Conservation (phyloP, 1,140 invertebrate genomes). For the Dufourea novaeangliae region DNA sequence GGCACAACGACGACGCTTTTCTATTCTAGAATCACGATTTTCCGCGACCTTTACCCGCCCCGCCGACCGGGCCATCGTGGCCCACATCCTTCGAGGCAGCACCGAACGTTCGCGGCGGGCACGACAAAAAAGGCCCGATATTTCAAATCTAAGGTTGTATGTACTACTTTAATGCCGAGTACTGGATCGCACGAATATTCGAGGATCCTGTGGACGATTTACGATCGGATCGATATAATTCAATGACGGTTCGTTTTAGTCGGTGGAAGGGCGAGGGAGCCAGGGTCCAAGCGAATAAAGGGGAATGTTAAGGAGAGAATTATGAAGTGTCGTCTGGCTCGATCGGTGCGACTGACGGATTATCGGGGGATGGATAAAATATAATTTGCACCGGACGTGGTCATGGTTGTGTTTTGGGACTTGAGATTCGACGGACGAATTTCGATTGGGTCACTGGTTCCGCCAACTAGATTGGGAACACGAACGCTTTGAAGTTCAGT, state of each 20-base stretch:
- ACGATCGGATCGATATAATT: conserved; percentile 16
- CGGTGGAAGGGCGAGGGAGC: not conserved
- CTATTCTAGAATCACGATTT: conserved; percentile 46
- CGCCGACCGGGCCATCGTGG: not conserved
- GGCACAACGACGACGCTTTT: too few species aligned
- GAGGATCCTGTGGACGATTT: not conserved
- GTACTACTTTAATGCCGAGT: not conserved
- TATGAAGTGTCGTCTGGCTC: not conserved
- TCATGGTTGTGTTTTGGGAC: too few species aligned
- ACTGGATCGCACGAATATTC: conserved; percentile 29
- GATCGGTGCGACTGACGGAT: too few species aligned
- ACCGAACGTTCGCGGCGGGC: not conserved
- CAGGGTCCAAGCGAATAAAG: too few species aligned
- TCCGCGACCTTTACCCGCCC: conserved; percentile 17
- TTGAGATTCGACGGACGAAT: too few species aligned
- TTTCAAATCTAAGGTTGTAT: conserved; percentile 9
- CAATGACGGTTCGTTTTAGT: not conserved
- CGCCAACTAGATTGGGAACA: too few species aligned
- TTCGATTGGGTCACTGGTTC: too few species aligned
- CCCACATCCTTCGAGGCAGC: too few species aligned
- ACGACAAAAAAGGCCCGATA: not conserved
- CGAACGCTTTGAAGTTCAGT: too few species aligned
- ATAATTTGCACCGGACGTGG: too few species aligned
- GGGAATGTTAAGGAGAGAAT: not conserved
- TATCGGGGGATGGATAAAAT: too few species aligned